Conservation (phyloP, 2,888 invertebrate species). For the Conops quadrifasciatus region DNA sequence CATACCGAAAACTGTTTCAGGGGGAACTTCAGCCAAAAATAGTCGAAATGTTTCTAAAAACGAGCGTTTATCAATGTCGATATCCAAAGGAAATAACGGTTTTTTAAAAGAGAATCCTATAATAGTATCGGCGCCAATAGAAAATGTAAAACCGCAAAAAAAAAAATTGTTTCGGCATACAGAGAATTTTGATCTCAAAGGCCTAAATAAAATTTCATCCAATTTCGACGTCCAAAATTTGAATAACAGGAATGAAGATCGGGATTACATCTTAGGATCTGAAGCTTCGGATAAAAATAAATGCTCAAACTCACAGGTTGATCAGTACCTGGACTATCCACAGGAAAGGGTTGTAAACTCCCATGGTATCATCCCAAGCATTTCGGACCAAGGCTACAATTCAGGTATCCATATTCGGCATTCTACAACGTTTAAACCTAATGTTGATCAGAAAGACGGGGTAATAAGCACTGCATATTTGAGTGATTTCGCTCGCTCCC, state of each 20-base stretch:
- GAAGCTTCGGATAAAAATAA: neutral
- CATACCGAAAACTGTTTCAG: neutral
- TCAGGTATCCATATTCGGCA: neutral
- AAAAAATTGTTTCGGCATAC: too few species aligned
- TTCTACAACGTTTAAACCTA: neutral
- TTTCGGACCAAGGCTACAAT: too few species aligned
- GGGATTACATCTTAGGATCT: neutral
- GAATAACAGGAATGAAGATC: too few species aligned
- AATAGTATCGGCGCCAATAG: too few species aligned
- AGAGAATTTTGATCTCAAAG: too few species aligned
- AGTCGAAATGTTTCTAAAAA: too few species aligned
- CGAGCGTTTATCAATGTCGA: neutral
- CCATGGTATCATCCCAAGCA: neutral
- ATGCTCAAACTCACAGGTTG: neutral
- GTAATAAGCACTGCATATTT: conserved; percentile 12
- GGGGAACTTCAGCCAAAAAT: neutral
- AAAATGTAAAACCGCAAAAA: too few species aligned
- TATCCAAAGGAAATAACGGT: neutral
- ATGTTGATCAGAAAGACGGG: neutral
- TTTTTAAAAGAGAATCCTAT: neutral
- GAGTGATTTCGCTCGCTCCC: conserved; percentile 19
- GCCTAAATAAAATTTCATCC: too few species aligned
- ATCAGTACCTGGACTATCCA: neutral
- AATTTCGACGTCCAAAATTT: too few species aligned
- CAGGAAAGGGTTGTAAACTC: neutral